Conservation (phyloP, 2,888 invertebrate genomes). For the Ferrisia virgata region DNA sequence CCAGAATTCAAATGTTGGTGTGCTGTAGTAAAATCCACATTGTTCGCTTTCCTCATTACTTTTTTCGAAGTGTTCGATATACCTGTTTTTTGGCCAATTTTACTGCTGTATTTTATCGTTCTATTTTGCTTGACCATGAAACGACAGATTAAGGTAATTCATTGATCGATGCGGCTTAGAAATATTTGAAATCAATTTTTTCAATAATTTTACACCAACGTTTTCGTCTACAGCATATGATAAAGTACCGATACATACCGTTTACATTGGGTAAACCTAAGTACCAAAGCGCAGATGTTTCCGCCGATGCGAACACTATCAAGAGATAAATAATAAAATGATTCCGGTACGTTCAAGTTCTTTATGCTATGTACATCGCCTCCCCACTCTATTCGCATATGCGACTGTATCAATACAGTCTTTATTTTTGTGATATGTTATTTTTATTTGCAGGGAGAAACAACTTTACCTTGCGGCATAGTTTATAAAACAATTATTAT, state of each 20-base stretch:
- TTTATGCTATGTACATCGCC: too few species aligned
- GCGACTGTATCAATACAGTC: background rate
- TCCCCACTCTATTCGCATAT: background rate
- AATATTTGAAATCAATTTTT: background rate
- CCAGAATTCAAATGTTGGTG: slow-evolving; percentile 99
- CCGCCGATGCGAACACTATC: slow-evolving; percentile 48
- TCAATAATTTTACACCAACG: background rate
- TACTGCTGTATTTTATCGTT: slow-evolving; percentile 99
- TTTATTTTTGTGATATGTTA: background rate
- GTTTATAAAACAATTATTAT: background rate
- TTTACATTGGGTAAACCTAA: slow-evolving; percentile 97
- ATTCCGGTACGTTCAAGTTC: background rate
- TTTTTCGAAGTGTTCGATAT: slow-evolving; percentile 98
- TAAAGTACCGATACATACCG: slow-evolving; percentile 97
- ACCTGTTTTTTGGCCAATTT: slow-evolving; percentile 99
- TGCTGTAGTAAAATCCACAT: slow-evolving; percentile 89
- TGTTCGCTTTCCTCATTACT: slow-evolving; percentile 86
- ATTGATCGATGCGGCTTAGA: background rate
- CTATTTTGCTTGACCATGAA: slow-evolving; percentile 99
- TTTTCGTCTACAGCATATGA: slow-evolving; percentile 81
- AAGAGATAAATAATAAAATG: slow-evolving; percentile 20
- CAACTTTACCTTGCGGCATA: background rate
- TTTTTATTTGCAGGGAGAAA: background rate
- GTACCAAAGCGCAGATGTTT: slow-evolving; percentile 69
- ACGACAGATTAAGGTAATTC: slow-evolving; percentile 92